Evolutionary conservation across 2,797 vertebrate species (phyloP).

Genomic region (Sebastes nivosus): DNA sequence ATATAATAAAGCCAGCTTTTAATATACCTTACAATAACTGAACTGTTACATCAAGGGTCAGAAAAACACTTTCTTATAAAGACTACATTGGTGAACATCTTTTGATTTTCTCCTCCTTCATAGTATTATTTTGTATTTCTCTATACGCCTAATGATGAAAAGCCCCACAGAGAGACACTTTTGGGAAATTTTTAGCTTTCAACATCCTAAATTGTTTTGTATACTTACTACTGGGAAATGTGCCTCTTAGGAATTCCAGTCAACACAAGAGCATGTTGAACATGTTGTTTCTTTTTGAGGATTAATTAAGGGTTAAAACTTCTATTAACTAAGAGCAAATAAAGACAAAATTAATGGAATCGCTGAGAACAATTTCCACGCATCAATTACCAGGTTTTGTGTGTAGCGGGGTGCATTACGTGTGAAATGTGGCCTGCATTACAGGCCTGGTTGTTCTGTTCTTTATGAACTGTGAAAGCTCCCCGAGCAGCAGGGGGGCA

Average conservation of each 20-base stretch:
- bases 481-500: conserved; percentile 40
- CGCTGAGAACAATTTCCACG: background rate
- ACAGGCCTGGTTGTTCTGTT: conserved; percentile 40
- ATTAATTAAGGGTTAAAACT: conserved; percentile 30
- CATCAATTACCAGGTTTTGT: conserved; percentile 44
- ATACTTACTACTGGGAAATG: background rate
- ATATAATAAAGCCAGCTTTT: background rate
- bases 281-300: background rate
- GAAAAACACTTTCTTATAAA: background rate
- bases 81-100: background rate
- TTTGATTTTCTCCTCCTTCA: background rate
- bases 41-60: background rate
- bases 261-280: background rate
- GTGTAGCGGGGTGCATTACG: conserved; percentile 16
- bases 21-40: background rate
- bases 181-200: background rate
- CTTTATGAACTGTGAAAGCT: conserved; percentile 52
- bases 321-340: conserved; percentile 3
- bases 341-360: conserved; percentile 37
- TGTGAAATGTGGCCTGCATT: conserved; percentile 28
- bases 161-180: background rate
- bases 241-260: conserved; percentile 15
- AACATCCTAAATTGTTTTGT: conserved; percentile 5
- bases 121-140: background rate
- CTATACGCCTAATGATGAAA: background rate